Evolutionary conservation across 2,113 vertebrate genomes (phyloP), one percentile per base, ranked within the genome.

Genomic region (Ammodytes dubius): DNA sequence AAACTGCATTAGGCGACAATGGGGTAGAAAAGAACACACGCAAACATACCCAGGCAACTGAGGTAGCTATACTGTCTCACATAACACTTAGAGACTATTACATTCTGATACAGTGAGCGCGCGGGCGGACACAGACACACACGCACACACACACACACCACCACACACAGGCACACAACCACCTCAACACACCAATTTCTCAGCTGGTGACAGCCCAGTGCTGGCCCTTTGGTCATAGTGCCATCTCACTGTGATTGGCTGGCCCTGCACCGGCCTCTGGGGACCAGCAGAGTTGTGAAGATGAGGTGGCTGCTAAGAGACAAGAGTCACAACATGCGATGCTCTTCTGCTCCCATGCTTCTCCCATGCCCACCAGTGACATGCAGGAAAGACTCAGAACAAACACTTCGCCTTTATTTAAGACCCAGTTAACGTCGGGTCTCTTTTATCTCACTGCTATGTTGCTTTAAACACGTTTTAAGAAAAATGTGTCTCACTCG

Each of bases 291-390:
- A 89, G 83, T 79, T 80, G 86, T 85, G 84, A 90, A 74, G 81
- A 91, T 83, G 88, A 89, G 91, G 76, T 78, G 86, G 91, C 91
- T 94, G 92, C 91, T 93, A 86, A 88, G 91, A 93, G 79, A 92
- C 89, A 82, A 27, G 90, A 90, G 80, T 87, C 92, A 93, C 89
- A 91, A 88, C 89, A 89, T 71, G 87, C 81, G 58, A 78, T 57
- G 49, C 76, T 85, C 71, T 77, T 27, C 76, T 46, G 68, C 85
- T 81, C 71, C 42, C 57, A 73, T 27, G 59, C 80, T 56, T 83
- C 75, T 77, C 79, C 58, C 35, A 1, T 71, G 54, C 60, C 66
- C 84, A 66, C 35, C 45, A 66, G 58, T 68, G 84, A 88, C 63
- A 72, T 39, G 54, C 54, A 5, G 77, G 27, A 70, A 53, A 70